Percentiles rank a stretch among this genome's conserved stretches.
These are phyloP conservation scores for Cephalopterus ornatus DNA, from an alignment of 2,113 vertebrate species.

Conservation along the genomic window DNA sequence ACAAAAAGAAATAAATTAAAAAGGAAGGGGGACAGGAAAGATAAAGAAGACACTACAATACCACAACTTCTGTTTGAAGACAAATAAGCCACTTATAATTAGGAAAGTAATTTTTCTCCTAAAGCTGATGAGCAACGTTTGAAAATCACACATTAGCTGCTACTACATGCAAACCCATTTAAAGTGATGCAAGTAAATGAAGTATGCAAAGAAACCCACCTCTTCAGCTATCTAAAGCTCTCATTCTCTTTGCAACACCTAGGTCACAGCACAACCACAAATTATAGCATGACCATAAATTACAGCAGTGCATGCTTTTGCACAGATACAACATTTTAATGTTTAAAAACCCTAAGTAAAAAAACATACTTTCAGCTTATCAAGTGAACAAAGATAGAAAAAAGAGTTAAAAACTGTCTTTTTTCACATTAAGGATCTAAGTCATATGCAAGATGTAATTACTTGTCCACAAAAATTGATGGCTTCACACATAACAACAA, in stretches of 20 bases:
- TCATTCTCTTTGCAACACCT: not conserved
- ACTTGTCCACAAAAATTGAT: not conserved
- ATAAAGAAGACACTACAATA: not conserved
- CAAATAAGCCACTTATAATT: slow-evolving; percentile 8
- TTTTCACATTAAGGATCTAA: not conserved
- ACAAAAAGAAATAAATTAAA: not conserved
- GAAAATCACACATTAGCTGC: not conserved
- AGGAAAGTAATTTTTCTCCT: not conserved
- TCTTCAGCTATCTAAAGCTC: not conserved
- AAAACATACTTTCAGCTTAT: not conserved
- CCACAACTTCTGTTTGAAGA: not conserved
- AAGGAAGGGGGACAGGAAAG: not conserved
- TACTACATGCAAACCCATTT: not conserved
- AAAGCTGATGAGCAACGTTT: not conserved
- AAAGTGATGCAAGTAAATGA: not conserved
- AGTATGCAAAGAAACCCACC: not conserved
- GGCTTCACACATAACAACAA: not conserved
- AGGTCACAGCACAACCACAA: not conserved
- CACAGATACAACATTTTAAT: not conserved
- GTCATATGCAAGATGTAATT: not conserved
- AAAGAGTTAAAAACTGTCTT: not conserved
- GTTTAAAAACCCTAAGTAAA: not conserved
- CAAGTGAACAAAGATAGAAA: not conserved
- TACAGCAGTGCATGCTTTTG: not conserved
- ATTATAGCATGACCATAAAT: not conserved